Evolutionary conservation across 2,888 invertebrate species (phyloP), one percentile per base, ranked within the genome.

Genomic region (Periphyllus acericola): DNA sequence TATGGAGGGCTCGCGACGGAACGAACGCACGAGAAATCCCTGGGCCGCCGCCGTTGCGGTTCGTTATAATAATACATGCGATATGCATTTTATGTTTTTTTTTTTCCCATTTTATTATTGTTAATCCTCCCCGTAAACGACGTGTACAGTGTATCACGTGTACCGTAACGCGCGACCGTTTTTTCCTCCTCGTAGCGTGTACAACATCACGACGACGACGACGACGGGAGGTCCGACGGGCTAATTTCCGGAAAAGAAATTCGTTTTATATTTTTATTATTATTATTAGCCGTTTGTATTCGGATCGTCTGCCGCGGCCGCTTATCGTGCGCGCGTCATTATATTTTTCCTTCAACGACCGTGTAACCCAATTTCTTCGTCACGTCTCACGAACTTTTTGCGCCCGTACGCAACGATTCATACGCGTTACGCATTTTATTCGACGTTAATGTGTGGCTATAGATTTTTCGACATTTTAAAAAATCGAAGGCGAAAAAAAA

Each of bases 221-320:
- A 19, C 85, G 55, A 60, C 86, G 80, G 86, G 86, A 87, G 86
- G 86, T 87, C 86, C 80, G 68, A 29, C n/a, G 32, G 60, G 60
- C 72, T 80, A 87, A 81, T 87, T 87, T 87, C 86, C 86, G 86
- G 86, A 60, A 19, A 74, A 60, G 46, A 76, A 84, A 84, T 76
- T 60, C n/a, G 66, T 60, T 21, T 83, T 71, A 29, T n/a, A n/a
- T n/a, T 74, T 32, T 55, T 32, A 19, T 32, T 11, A 21, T 34
- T 79, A 55, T 55, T 78, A 14, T 72, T 19, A 60, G 25, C 60
- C 25, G 60, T 14, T 55, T 21, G 60, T 21, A 9, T 60, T 21
- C 25, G 8, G 21, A 25, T 25, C 60, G 19, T 71, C 29, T 3
- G 34, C 34, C 72, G 72, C 72, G 71, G 46, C 2, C 71, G 71